Percentiles rank a stretch among this genome's conserved stretches.
Evolutionary conservation across 2,888 invertebrate genomes (phyloP).

Genomic region (Corythucha ciliata): DNA sequence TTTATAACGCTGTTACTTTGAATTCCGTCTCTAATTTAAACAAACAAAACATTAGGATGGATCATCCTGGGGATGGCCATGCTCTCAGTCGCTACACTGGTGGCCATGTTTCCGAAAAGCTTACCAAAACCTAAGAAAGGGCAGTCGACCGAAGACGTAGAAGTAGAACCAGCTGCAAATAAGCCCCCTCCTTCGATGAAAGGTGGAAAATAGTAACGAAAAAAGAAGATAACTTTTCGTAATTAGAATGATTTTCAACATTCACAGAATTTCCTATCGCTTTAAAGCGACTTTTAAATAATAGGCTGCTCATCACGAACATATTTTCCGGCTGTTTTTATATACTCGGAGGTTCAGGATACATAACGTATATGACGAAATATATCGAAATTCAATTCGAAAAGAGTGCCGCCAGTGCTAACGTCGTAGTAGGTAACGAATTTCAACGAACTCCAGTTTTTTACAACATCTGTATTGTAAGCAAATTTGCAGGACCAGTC

Average conservation of each 20-base stretch:
- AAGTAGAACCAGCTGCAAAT: conserved; percentile 1
- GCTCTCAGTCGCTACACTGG: conserved; percentile 51
- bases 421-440: conserved; percentile 52
- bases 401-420: conserved; percentile 54
- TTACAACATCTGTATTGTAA: too few species aligned
- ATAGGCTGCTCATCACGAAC: conserved; percentile 57
- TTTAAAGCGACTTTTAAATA: conserved; percentile 51
- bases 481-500: conserved; percentile 46
- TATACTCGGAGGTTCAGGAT: conserved; percentile 52
- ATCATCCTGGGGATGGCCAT: conserved; percentile 47
- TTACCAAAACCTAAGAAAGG: conserved; percentile 41
- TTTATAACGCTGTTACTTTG: too few species aligned
- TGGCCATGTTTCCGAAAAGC: conserved; percentile 55
- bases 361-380: conserved; percentile 62
- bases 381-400: conserved; percentile 66
- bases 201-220: conserved; percentile 8
- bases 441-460: neutral
- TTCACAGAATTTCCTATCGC: conserved; percentile 48
- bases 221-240: neutral
- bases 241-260: neutral
- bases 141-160: neutral
- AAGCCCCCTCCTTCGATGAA: conserved; percentile 17
- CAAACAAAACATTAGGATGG: too few species aligned
- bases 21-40: too few species aligned
- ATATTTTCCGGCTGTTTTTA: conserved; percentile 57